These are phyloP conservation scores for Mormyrus lacerda DNA, from an alignment of 2,113 vertebrate species.

Conservation along the genomic window DNA sequence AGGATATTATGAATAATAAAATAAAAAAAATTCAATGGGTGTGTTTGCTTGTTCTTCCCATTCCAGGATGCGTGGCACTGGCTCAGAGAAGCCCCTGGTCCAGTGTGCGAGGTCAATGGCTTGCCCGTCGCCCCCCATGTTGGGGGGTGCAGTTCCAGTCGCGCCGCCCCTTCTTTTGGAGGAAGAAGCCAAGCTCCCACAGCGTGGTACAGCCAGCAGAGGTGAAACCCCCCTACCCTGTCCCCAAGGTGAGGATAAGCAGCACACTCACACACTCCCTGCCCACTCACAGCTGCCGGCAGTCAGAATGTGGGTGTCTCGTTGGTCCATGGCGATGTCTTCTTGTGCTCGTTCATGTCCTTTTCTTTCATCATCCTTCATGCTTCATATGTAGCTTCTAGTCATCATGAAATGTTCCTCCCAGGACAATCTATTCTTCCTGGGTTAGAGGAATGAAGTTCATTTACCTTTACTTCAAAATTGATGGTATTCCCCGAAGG, in stretches of 20 bases:
- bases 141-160: conserved; percentile 28
- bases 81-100: conserved; percentile 27
- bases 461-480: neutral
- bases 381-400: neutral
- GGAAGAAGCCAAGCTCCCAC: conserved; percentile 46
- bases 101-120: neutral
- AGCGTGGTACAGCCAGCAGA: conserved; percentile 53
- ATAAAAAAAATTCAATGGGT: neutral
- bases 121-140: conserved; percentile 15
- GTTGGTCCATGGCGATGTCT: neutral
- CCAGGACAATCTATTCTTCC: neutral
- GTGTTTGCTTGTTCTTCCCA: neutral
- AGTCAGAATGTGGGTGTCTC: neutral
- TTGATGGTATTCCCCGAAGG: neutral
- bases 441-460: neutral
- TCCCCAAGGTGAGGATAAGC: conserved; percentile 54
- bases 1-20: neutral
- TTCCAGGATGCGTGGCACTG: conserved; percentile 12
- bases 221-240: conserved; percentile 51
- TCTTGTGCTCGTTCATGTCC: neutral
- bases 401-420: neutral
- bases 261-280: neutral
- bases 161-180: conserved; percentile 59
- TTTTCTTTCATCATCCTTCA: neutral
- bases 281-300: neutral